phyloP scores from a whole-genome alignment of 1,140 invertebrate species.

The Drosophila orosa region DNA sequence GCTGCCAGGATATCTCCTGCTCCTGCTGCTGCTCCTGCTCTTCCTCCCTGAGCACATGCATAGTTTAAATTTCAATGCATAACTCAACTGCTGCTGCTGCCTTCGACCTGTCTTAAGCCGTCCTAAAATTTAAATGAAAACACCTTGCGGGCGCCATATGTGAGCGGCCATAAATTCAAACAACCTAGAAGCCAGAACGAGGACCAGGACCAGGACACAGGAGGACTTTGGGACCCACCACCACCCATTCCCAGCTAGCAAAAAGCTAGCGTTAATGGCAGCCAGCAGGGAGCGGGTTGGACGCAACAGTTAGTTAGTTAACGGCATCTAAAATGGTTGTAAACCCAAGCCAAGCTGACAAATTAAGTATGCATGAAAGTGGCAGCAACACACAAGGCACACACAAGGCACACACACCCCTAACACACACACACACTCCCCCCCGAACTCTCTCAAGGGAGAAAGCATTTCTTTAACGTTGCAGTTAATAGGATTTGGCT shows the following conservation, averaged over 20 bases:
- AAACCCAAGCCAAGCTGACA: constrained; percentile 67
- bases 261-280: constrained; percentile 5
- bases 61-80: constrained; percentile 71
- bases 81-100: constrained; percentile 44
- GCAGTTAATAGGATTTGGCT: constrained; percentile 75
- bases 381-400: constrained; percentile 25
- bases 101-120: constrained; percentile 52
- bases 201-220: not conserved
- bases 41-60: constrained; percentile 29
- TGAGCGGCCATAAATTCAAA: constrained; percentile 64
- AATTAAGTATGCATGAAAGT: constrained; percentile 80
- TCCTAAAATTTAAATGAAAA: constrained; percentile 74
- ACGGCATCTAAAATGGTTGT: constrained; percentile 62
- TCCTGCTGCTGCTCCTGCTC: not conserved
- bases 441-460: not conserved
- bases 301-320: constrained; percentile 75
- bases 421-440: not conserved
- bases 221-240: too few relatives aligned
- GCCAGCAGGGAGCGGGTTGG: constrained; percentile 4
- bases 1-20: constrained; percentile 1
- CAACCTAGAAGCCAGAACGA: constrained; percentile 2
- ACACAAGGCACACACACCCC: not conserved
- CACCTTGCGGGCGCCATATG: constrained; percentile 61
- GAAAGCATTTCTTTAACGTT: constrained; percentile 42
- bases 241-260: not conserved